Conservation (phyloP, 2,888 invertebrate species). For the Cryptocheilus praepositus region DNA sequence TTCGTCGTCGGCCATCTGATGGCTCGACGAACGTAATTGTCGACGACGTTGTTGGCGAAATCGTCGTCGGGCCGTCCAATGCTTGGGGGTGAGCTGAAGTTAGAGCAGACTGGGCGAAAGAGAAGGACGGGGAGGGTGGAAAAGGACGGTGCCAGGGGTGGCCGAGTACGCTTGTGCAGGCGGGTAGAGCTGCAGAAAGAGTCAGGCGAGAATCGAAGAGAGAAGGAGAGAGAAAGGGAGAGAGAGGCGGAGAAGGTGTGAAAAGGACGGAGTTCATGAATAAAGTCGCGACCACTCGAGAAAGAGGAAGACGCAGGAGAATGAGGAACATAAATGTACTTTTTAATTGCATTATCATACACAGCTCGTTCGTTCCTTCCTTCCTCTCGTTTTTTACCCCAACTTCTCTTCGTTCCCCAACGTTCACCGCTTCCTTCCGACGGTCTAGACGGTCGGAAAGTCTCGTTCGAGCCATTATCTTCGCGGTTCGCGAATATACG, state of each 20-base stretch:
- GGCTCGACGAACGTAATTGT: slow-evolving; percentile 37
- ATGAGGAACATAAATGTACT: slow-evolving; percentile 16
- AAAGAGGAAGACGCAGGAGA: background rate
- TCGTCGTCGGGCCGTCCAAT: slow-evolving; percentile 4
- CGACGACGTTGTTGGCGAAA: slow-evolving; percentile 25
- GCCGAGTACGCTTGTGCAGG: background rate
- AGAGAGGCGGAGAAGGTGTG: slow-evolving; percentile 3
- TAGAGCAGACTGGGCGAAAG: background rate
- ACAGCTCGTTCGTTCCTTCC: slow-evolving; percentile 3
- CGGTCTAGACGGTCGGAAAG: slow-evolving; percentile 6
- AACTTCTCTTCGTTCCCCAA: background rate
- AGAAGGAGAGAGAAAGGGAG: background rate
- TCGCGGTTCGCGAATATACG: slow-evolving; percentile 6
- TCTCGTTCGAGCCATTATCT: slow-evolving; percentile 14
- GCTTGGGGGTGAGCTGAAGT: slow-evolving; percentile 8
- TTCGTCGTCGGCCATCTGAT: slow-evolving; percentile 32
- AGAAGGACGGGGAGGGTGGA: background rate
- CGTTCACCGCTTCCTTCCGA: background rate
- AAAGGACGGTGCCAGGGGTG: background rate
- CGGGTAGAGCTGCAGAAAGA: background rate
- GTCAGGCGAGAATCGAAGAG: background rate
- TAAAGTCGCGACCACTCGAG: slow-evolving; percentile 32
- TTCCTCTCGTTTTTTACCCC: background rate
- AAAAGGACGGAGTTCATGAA: slow-evolving; percentile 18
- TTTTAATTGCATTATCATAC: slow-evolving; percentile 38